Conservation (phyloP, 2,797 vertebrate genomes). For the Loris lydekkerianus region DNA sequence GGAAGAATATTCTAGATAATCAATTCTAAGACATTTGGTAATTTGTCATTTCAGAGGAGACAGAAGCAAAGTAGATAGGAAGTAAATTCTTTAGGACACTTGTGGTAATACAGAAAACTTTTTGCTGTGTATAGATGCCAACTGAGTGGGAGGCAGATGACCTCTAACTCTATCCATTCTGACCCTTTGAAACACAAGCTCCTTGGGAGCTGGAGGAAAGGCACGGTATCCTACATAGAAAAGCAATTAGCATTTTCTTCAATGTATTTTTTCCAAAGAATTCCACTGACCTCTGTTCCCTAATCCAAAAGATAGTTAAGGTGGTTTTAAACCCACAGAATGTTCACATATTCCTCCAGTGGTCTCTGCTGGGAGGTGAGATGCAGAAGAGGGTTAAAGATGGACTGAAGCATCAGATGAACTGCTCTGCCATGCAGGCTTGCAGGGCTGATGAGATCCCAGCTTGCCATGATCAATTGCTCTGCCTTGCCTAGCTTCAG, state of each 20-base stretch:
- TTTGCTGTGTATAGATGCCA: not conserved
- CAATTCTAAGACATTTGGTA: not conserved
- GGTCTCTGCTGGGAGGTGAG: not conserved
- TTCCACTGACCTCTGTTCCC: not conserved
- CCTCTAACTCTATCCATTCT: not conserved
- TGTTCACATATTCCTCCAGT: not conserved
- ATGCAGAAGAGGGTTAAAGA: not conserved
- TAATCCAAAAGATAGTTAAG: not conserved
- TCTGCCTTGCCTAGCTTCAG: not conserved
- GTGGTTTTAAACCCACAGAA: not conserved
- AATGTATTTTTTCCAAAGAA: not conserved
- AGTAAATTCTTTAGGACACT: constrained; percentile 1
- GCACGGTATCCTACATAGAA: not conserved
- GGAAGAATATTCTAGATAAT: not conserved
- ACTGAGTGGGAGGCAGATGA: not conserved
- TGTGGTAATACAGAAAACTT: not conserved
- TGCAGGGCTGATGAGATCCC: not conserved
- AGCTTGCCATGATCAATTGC: not conserved
- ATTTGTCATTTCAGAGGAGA: not conserved
- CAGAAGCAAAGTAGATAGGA: constrained; percentile 37
- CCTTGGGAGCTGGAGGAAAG: not conserved
- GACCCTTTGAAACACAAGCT: constrained; percentile 30
- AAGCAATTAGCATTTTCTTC: constrained; percentile 55
- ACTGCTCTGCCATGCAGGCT: not conserved
- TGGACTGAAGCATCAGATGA: not conserved